Percentiles rank a stretch among this genome's conserved stretches.
These are phyloP conservation scores for Poeciliopsis prolifica DNA, from an alignment of 2,113 vertebrate species.

Conservation along the genomic window DNA sequence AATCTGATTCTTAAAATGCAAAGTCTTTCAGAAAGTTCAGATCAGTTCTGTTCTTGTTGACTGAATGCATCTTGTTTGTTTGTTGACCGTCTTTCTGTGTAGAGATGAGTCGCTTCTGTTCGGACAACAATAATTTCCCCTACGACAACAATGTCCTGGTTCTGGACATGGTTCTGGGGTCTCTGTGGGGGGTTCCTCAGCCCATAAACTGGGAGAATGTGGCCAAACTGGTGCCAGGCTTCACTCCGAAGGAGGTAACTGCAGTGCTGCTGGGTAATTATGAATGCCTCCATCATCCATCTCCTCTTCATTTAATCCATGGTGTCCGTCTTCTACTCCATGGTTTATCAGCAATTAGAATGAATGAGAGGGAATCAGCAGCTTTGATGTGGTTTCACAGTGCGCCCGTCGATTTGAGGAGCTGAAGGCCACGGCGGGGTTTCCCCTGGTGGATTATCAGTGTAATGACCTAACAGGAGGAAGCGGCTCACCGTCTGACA, in stretches of 20 bases:
- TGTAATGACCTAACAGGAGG: conserved; percentile 83
- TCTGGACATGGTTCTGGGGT: conserved; percentile 95
- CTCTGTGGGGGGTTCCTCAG: conserved; percentile 87
- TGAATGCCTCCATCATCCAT: conserved; percentile 13
- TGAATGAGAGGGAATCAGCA: background rate
- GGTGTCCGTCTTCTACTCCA: background rate
- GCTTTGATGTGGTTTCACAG: conserved; percentile 70
- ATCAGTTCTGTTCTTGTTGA: background rate
- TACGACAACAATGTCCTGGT: conserved; percentile 95
- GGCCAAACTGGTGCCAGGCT: conserved; percentile 92
- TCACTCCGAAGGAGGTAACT: conserved; percentile 93
- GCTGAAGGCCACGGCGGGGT: conserved; percentile 86
- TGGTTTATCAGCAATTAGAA: background rate
- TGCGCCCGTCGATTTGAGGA: conserved; percentile 96
- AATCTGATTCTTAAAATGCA: too few species aligned
- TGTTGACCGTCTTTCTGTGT: conserved; percentile 1
- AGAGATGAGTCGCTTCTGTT: conserved; percentile 91
- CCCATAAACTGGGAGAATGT: conserved; percentile 97
- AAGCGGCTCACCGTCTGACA: conserved; percentile 82
- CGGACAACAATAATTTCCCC: conserved; percentile 94
- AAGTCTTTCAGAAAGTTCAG: background rate
- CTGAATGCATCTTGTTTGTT: background rate
- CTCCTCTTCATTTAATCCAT: background rate
- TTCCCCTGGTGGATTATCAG: conserved; percentile 89
- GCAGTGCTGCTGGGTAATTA: conserved; percentile 23